phyloP scores from a whole-genome alignment of 1,140 invertebrate genomes.

The Brachionus sp. region DNA sequence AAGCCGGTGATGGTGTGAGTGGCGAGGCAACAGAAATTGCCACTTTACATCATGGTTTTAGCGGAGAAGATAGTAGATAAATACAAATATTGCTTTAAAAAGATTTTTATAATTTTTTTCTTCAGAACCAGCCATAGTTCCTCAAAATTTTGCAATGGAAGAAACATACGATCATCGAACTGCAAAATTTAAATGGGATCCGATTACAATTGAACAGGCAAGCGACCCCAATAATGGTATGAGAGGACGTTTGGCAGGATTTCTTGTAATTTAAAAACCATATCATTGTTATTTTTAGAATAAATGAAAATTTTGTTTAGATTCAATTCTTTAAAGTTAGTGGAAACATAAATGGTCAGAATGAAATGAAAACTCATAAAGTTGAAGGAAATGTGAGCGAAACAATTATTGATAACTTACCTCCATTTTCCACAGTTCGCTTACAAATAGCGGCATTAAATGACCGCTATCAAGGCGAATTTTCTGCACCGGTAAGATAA shows the following conservation, averaged over 20 bases:
- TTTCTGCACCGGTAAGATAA: constrained; percentile 1
- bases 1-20: constrained; percentile 44
- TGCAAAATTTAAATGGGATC: constrained; percentile 41
- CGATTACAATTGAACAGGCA: constrained; percentile 7
- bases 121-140: background rate
- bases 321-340: constrained; percentile 43
- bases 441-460: constrained; percentile 39
- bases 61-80: constrained; percentile 40
- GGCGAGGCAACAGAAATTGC: constrained; percentile 37
- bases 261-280: background rate
- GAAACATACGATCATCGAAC: background rate
- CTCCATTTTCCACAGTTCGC: constrained; percentile 23
- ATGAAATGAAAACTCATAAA: constrained; percentile 35
- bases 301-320: background rate
- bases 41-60: constrained; percentile 35
- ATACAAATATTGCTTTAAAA: background rate
- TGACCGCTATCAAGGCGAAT: constrained; percentile 42
- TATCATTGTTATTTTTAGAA: background rate
- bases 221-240: constrained; percentile 25
- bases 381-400: constrained; percentile 41
- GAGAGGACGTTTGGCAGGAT: constrained; percentile 26
- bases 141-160: constrained; percentile 18
- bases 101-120: background rate
- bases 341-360: constrained; percentile 20
- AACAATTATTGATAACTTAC: constrained; percentile 22